These are phyloP conservation scores for Formica selysi DNA, from an alignment of 1,140 invertebrate genomes.

Conservation along the genomic window DNA sequence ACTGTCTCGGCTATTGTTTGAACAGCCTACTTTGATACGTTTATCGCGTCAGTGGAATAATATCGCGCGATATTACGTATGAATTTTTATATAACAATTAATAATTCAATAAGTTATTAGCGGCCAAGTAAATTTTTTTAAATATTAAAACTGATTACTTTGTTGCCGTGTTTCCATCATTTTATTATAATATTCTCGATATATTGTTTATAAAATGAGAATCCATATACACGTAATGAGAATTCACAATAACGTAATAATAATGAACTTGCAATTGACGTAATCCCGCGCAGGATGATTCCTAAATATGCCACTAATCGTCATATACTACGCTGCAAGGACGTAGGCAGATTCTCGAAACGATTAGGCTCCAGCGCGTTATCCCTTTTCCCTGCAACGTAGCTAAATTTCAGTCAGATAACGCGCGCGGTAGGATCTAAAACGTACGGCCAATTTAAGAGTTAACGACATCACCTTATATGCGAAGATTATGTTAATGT, in stretches of 20 bases:
- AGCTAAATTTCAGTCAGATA: constrained; percentile 58
- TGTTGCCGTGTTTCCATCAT: neutral
- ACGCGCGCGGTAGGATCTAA: constrained; percentile 28
- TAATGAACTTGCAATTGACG: constrained; percentile 30
- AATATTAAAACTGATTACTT: constrained; percentile 22
- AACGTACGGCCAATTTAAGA: constrained; percentile 65
- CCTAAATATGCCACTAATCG: constrained; percentile 45
- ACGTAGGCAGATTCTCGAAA: constrained; percentile 44
- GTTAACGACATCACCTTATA: constrained; percentile 70
- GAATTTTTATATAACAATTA: constrained; percentile 29
- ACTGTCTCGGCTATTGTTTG: constrained; percentile 29
- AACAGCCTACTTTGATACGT: constrained; percentile 3
- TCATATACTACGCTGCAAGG: constrained; percentile 8
- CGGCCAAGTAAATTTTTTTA: neutral
- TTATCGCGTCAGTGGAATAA: constrained; percentile 41
- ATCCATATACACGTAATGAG: neutral
- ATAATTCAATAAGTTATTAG: constrained; percentile 24
- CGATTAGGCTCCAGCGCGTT: constrained; percentile 10
- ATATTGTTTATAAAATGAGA: neutral
- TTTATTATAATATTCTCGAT: neutral
- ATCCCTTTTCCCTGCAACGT: constrained; percentile 7
- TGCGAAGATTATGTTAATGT: constrained; percentile 73
- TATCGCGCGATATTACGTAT: constrained; percentile 20
- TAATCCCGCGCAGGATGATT: constrained; percentile 28
- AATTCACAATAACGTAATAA: constrained; percentile 7